Base-by-base conservation (phyloP, 2,888 invertebrate genomes). In the Callinectes sapidus region DNA sequence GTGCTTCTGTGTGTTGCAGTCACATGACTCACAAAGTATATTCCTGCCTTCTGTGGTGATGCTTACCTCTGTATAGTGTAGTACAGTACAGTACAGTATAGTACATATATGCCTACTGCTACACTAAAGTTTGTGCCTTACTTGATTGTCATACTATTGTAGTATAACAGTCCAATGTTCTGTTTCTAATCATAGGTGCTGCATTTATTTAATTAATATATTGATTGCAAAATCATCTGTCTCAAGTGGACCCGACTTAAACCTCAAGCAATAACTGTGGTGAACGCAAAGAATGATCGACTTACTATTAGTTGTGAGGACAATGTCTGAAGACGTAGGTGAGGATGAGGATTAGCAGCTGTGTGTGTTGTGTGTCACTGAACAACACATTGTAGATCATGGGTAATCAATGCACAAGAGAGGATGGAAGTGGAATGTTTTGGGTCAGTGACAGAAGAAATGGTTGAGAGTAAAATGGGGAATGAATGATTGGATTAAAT, bases 1-100 rank as follows among this genome's bases (percentile, higher is more conserved):
- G 81, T 81, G 81, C 81, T 81, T 81, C 16, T 32, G 35, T 81
- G 81, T 81, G 81, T 35, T 81, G 81, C 35, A 35, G 81, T n/a
- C 81, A 35, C 81, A 81, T 1, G 16, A 81, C 35, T 81, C 81
- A 81, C 77, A 81, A 1, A 81, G 35, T 32, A 35, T 81, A 81
- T 35, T 16, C 16, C 35, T 35, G 32, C 35, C 81, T 81, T 28
- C n/a, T 77, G 32, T 16, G 14, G 32, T 81, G 81, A 48, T 87
- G 54, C 54, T 28, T 87, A 48, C 42, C 28, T 87, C 18, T 16
- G 48, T 39, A 14, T 86, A 35, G 14, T 86, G 42, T 86, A 85
- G 16, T 39, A 39, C 39, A 39, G 39, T 39, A 39, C 39, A 39
- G 39, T 85, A 85, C 42, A 35, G 39, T 42, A 13, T 23, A n/a